Conservation (phyloP, 2,113 vertebrate species). For the Nematolebias whitei region DNA sequence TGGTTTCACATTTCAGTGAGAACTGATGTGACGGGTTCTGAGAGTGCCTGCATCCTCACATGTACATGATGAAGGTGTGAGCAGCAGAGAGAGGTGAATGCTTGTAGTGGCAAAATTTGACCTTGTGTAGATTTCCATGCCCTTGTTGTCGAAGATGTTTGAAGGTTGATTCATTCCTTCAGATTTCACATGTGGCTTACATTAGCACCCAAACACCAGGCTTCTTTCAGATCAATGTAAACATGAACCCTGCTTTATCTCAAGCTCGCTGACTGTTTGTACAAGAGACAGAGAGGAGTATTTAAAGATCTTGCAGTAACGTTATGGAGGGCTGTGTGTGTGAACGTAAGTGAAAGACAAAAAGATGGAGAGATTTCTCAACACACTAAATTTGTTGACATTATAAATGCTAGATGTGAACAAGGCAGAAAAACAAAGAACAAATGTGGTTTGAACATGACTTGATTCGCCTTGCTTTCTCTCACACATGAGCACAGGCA, state of each 20-base stretch:
- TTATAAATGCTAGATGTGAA: slow-evolving; percentile 36
- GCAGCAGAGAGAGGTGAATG: slow-evolving; percentile 39
- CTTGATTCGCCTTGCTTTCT: slow-evolving; percentile 34
- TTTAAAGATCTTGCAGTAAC: slow-evolving; percentile 30
- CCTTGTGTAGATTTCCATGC: slow-evolving; percentile 55
- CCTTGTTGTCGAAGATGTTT: slow-evolving; percentile 46
- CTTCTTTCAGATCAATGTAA: slow-evolving; percentile 67
- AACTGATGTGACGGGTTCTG: slow-evolving; percentile 30
- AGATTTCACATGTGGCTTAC: slow-evolving; percentile 75
- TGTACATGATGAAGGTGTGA: slow-evolving; percentile 55
- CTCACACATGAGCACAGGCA: slow-evolving; percentile 49
- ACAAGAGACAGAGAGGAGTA: slow-evolving; percentile 28
- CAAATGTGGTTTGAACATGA: slow-evolving; percentile 51
- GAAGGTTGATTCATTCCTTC: slow-evolving; percentile 57
- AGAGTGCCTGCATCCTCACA: slow-evolving; percentile 23
- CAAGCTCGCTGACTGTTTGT: slow-evolving; percentile 38
- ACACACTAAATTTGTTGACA: slow-evolving; percentile 40
- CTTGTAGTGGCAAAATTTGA: slow-evolving; percentile 56
- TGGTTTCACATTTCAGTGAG: slow-evolving; percentile 50
- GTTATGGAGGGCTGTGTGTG: slow-evolving; percentile 28
- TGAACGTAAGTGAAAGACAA: slow-evolving; percentile 37
- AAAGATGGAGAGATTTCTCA: slow-evolving; percentile 48
- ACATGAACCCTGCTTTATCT: slow-evolving; percentile 46
- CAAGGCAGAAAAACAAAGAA: slow-evolving; percentile 34
- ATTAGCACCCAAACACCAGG: slow-evolving; percentile 65